Evolutionary conservation across 2,888 invertebrate genomes (phyloP).

Genomic region (Sphaerophoria taeniata): DNA sequence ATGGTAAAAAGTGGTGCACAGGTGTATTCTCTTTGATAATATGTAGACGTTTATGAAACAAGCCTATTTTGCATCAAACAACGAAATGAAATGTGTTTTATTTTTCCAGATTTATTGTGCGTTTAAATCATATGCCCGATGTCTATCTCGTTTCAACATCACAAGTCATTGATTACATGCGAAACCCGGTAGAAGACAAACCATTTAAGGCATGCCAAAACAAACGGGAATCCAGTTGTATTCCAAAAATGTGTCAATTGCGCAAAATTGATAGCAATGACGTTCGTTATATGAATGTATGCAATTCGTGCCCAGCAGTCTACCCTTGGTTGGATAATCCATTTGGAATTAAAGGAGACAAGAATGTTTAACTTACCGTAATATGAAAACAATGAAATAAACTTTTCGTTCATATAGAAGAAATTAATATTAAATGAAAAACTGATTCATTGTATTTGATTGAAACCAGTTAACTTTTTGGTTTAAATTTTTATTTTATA

Average conservation of each 20-base stretch:
- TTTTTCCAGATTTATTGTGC: conserved; percentile 84
- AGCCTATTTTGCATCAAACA: not conserved
- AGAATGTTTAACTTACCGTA: no score
- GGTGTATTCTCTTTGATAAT: no score
- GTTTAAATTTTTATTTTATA: no score
- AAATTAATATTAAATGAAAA: no score
- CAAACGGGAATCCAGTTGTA: conserved; percentile 77
- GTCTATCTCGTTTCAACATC: conserved; percentile 84
- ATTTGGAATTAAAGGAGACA: conserved; percentile 79
- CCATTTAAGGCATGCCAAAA: conserved; percentile 79
- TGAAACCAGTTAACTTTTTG: no score
- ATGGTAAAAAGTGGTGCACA: no score
- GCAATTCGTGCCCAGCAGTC: conserved; percentile 83
- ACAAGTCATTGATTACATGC: conserved; percentile 79
- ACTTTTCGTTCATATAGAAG: no score
- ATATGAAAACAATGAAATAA: no score
- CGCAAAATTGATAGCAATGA: conserved; percentile 78
- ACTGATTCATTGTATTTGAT: no score
- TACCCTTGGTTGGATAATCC: conserved; percentile 85
- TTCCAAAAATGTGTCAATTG: conserved; percentile 78
- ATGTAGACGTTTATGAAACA: no score
- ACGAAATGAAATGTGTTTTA: not conserved
- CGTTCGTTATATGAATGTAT: conserved; percentile 84
- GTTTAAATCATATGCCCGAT: conserved; percentile 84
- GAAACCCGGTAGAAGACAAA: conserved; percentile 79